Base-by-base conservation (phyloP, 2,797 vertebrate species). In the Chelmon rostratus region DNA sequence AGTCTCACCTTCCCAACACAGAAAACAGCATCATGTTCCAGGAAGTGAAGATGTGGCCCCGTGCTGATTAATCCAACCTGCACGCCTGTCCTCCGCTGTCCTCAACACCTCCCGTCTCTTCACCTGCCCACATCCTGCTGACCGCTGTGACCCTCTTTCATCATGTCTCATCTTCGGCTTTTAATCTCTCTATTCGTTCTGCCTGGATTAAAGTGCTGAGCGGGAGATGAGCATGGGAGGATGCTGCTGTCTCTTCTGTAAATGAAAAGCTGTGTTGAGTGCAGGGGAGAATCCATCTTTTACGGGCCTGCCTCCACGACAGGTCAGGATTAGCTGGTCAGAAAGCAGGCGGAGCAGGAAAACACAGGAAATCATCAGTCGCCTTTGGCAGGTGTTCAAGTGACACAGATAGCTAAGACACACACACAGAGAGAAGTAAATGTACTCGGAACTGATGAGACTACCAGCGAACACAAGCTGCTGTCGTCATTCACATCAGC, bases 231-330 rank as follows among this genome's bases (percentile, higher is more conserved):
- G 68, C 69, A 8, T 3, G 33, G 71, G 66, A 38, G 62, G 73
- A 79, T 50, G 73, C 69, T 54, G 80, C 76, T 66, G 67, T 72
- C 62, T 33, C 40, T 16, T 46, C 68, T 73, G 76, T 78, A 79
- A 78, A 83, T 69, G 50, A 86, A 76, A 79, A 75, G 74, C 70
- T 65, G 84, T 8, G 10, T 57, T 49, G 72, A 88, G 84, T 28
- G 65, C 73, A 84, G 50, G 61, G 86, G 78, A 62, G 85, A 94
- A 93, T 93, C 87, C 72, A 85, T 91, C 85, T 84, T 90, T 76
- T 70, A 76, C 74, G 80, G 87, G 71, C 52, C 80, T 84, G 62
- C 76, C 23, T 65, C 52, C 5, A 72, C 88, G 86, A 86, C 80
- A 40, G 64, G 53, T 62, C 37, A 66, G 82, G 89, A 88, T 93